Evolutionary conservation across 2,888 invertebrate species (phyloP).

Genomic region (Copidosoma aretas): DNA sequence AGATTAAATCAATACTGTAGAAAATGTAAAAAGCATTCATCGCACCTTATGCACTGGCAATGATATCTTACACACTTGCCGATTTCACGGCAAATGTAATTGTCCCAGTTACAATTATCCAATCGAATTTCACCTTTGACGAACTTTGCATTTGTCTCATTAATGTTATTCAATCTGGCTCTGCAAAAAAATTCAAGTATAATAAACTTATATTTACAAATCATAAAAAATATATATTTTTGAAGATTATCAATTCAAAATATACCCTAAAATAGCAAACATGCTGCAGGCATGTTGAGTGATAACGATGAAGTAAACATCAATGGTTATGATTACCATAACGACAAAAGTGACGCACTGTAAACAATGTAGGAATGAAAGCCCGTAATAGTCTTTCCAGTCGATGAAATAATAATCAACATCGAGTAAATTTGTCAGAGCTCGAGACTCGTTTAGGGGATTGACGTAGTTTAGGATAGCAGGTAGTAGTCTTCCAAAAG

Average conservation of each 20-base stretch:
- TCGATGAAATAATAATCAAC: constrained; percentile 27
- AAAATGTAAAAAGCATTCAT: no score
- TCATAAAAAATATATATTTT: no score
- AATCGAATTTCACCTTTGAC: no score
- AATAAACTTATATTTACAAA: no score
- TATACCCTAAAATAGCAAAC: constrained; percentile 32
- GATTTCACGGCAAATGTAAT: no score
- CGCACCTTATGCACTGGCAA: no score
- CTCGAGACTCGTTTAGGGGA: constrained; percentile 18
- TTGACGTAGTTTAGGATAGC: neutral
- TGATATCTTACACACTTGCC: no score
- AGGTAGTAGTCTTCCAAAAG: constrained; percentile 18
- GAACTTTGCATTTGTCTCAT: no score
- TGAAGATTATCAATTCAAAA: no score
- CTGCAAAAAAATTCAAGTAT: neutral
- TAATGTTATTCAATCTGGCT: no score
- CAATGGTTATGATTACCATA: constrained; percentile 1
- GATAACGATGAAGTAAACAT: constrained; percentile 19
- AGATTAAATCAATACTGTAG: no score
- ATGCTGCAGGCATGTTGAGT: constrained; percentile 27
- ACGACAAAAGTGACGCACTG: constrained; percentile 5
- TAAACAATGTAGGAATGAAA: constrained; percentile 18
- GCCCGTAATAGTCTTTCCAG: constrained; percentile 13
- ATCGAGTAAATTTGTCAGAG: constrained; percentile 12
- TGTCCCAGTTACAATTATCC: no score